Evolutionary conservation across 2,888 invertebrate genomes (phyloP), one percentile per base, ranked within the genome.

Genomic region (Dasysyrphus tricinctus): DNA sequence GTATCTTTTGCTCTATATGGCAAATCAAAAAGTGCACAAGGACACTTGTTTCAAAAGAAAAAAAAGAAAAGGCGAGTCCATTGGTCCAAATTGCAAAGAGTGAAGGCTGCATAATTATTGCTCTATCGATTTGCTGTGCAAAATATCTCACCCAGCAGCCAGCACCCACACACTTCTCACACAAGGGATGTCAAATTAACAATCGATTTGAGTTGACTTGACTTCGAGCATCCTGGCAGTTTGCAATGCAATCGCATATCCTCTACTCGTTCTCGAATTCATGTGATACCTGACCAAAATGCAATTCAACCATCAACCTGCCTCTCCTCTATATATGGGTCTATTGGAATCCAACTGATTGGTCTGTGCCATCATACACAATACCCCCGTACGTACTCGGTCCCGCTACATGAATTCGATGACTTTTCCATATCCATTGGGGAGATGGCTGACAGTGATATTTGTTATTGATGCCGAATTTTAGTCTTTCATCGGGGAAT

Each of bases 401-500:
- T 37, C 14, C 12, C 4, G 19, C 29, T 16, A 34, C n/a, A 54
- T 39, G 34, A 19, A 39, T 67, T 44, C 39, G 54, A 69, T 69
- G 69, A 69, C 69, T 59, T 44, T 14, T 47, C 19, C 44, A 63
- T 24, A 54, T 67, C 39, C 34, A 51, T 12, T 32, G 24, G 44
- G 44, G 32, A 69, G 39, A 54, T 69, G 67, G 74, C 61, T 83
- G 73, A 75, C 78, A 70, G 74, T 63, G 79, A 83, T 75, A 75
- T 80, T 80, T 72, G 70, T 80, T 80, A 80, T 83, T 74, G 83
- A 84, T 80, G 80, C 39, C 57, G 84, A 67, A 72, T 72, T 72
- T 65, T 44, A 79, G 69, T 70, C 75, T 79, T 76, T 84, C 80
- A 80, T 70, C 84, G 80, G 72, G 44, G 63, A 75, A 75, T 70